Evolutionary conservation across 2,797 vertebrate genomes (phyloP), one percentile per base, ranked within the genome.

Genomic region (Emydoidea blandingii): DNA sequence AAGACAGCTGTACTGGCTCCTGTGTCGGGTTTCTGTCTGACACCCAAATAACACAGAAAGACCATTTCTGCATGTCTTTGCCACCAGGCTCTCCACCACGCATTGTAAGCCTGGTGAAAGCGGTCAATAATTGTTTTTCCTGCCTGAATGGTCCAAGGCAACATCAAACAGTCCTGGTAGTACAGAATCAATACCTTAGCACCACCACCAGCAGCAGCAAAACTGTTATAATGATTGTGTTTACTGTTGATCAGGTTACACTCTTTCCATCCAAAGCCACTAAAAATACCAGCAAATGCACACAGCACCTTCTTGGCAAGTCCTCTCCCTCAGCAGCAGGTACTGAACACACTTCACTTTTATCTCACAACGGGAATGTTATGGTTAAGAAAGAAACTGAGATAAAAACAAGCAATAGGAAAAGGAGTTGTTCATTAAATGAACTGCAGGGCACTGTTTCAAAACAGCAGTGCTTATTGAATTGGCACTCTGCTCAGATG

Each of bases 111-210:
- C 96, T 97, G 83, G 95, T 83, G 92, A 97, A 97, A 97, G 90
- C 94, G 96, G 93, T 97, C 95, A 92, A 96, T 98, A 97, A 96
- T 92, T 91, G 91, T 93, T 97, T 97, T 97, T 91, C 88, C 93
- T 97, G 91, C 87, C 91, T 96, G 86, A 95, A 86, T 97, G 94
- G 95, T 97, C 52, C 89, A 92, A 95, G 95, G 95, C 31, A 14
- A 97, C 97, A 98, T 98, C 98, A 98, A 98, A 98, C 93, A 97
- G 93, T 74, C 85, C 84, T 91, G 80, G 95, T 97, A 92, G 95
- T 92, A 95, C 84, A 97, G 95, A 98, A 98, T 98, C 98, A 94
- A 98, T 98, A 98, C 44, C 91, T 96, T 93, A 97, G 97, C 82
- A 95, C 97, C 97, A 97, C 97, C 97, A 97, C 96, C 93, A 95